Evolutionary conservation across 2,113 vertebrate genomes (phyloP), one percentile per base, ranked within the genome.

Genomic region (Orycteropus afer): DNA sequence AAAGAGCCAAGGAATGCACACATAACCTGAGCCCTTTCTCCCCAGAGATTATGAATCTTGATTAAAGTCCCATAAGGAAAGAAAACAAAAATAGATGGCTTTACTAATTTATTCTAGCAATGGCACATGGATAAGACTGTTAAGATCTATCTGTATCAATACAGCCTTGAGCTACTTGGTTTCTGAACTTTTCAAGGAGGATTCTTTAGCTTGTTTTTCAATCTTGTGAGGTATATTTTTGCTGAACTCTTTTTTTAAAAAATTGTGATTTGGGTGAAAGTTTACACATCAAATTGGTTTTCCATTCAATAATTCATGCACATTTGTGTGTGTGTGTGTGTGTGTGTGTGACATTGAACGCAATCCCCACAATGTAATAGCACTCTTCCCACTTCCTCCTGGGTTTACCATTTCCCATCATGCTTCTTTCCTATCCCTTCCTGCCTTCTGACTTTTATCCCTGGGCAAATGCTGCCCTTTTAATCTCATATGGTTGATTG

Each of bases 151-250:
- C 63, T 79, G 71, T 5, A 47, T 89, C 88, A 82, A 86, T 76
- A 84, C 79, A 59, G 11, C 25, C 37, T 29, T 23, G 37, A 93
- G 77, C 61, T 84, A n/a, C 23, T 86, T 91, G 40, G 78, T 87
- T 80, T 32, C 40, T 91, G 18, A 29, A 20, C 40, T 69, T 23
- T 73, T 47, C 25, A 86, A 65, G 51, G 12, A 42, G 18, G 32
- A 61, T 92, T 86, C 42, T 74, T 86, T 88, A 55, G 29, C 42
- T 63, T 90, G 59, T 59, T 59, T 40, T 86, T 88, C 85, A 57
- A 89, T 80, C 53, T 79, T 90, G n/a, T 47, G 51, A 81, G 20
- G 78, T 81, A 88, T 81, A n/a, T 37, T 90, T 92, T 76, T 15
- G 13, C 71, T 90, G 55, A 57, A 57, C 3, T 29, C 11, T 25